Percentiles rank a stretch among this genome's conserved stretches.
Conservation (phyloP, 2,888 invertebrate species). For the Maniola hyperantus region DNA sequence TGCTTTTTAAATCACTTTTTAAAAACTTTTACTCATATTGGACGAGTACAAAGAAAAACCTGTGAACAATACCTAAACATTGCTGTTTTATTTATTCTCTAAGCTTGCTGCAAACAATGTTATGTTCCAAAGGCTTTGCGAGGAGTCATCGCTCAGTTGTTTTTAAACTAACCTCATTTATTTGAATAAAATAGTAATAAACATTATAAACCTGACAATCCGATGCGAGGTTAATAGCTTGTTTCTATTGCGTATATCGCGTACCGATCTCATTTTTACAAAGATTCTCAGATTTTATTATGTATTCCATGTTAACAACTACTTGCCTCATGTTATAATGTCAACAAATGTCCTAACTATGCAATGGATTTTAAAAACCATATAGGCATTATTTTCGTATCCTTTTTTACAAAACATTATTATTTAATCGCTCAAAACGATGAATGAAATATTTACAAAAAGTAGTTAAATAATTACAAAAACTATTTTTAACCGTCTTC, state of each 20-base stretch:
- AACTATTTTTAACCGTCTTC: no score
- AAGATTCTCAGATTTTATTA: conserved; percentile 39
- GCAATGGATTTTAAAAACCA: not conserved
- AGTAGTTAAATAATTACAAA: no score
- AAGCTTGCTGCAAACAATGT: not conserved
- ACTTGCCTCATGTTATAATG: no score
- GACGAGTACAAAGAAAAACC: not conserved
- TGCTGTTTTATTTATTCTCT: no score
- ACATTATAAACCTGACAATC: conserved; percentile 31
- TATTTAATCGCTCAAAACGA: no score
- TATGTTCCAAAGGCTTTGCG: not conserved
- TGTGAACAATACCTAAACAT: not conserved
- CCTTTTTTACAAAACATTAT: no score
- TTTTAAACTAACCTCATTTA: conserved; percentile 16
- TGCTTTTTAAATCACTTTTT: no score
- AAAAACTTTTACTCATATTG: no score
- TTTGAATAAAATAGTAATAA: conserved; percentile 33
- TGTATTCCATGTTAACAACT: conserved; percentile 47
- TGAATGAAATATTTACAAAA: no score
- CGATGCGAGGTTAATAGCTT: conserved; percentile 27
- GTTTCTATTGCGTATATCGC: conserved; percentile 29
- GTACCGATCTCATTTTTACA: conserved; percentile 34
- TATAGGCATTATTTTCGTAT: no score
- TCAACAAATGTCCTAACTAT: conserved; percentile 52
- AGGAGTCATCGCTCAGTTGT: conserved; percentile 4